phyloP scores from a whole-genome alignment of 1,140 invertebrate genomes.

The silkworm (Bombyx mori) region DNA sequence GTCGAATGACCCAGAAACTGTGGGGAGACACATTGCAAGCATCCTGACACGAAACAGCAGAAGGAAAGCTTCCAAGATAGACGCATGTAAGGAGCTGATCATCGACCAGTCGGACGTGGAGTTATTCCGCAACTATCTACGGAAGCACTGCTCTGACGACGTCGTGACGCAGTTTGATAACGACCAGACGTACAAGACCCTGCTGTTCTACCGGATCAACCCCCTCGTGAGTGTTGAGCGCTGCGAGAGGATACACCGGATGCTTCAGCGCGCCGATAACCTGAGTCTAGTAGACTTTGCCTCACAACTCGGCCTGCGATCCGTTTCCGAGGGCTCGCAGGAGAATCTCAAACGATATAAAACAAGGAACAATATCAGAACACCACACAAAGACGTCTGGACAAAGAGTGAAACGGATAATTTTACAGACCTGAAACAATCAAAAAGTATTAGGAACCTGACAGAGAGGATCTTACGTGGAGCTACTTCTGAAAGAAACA shows the following conservation, averaged over 20 bases:
- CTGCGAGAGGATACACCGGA: constrained; percentile 12
- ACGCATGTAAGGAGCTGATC: constrained; percentile 21
- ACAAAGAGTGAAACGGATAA: neutral
- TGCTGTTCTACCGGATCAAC: constrained; percentile 35
- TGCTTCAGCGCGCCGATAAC: constrained; percentile 7
- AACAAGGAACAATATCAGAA: neutral
- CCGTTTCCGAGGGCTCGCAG: constrained; percentile 8
- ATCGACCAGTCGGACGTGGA: constrained; percentile 27
- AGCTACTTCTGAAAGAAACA: too few species aligned
- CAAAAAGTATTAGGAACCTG: too few species aligned
- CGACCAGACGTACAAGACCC: constrained; percentile 28
- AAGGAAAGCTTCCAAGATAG: too few species aligned
- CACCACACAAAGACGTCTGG: neutral
- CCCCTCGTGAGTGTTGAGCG: constrained; percentile 29
- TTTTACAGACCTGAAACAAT: neutral
- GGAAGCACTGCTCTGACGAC: constrained; percentile 4
- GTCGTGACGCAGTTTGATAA: constrained; percentile 24
- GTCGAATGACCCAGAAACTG: too few species aligned
- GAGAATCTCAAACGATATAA: neutral
- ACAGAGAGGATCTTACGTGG: too few species aligned
- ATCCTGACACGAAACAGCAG: too few species aligned
- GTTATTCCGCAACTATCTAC: constrained; percentile 24
- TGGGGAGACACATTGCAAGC: too few species aligned
- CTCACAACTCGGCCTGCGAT: constrained; percentile 25
- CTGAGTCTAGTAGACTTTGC: constrained; percentile 22